Evolutionary conservation across 2,113 vertebrate species (phyloP), one percentile per base, ranked within the genome.

Genomic region (Conger conger): DNA sequence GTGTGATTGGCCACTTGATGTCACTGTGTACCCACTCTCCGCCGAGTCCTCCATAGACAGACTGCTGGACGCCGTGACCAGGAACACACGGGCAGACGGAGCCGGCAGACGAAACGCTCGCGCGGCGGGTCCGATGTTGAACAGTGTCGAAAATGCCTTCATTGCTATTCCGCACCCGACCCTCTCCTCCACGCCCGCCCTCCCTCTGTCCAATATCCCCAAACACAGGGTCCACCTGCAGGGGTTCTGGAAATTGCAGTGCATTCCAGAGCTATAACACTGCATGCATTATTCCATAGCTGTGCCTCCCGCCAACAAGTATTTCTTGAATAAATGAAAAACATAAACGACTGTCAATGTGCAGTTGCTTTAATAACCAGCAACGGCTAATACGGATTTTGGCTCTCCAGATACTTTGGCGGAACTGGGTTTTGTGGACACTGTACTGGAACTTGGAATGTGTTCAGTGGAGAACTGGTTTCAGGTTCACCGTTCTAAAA

Each of bases 11-110:
- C 91, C 95, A 94, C 92, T 93, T 93, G 95, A 88, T 94, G 95
- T 94, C 95, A 93, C 94, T 96, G 92, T 94, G 92, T 90, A 27
- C 86, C 80, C 88, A 89, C 83, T 83, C 78, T 85, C 86, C 63
- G 78, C 36, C 37, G 7, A 53, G 37, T 30, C 0, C 1, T n/a
- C 79, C 83, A 50, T 68, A 63, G 73, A 54, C 13, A 9, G 23
- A 60, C 63, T 54, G 23, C 2, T 30, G 79, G 54, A 36, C 37
- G 76, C 80, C 7, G 27, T 57, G 27, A 68, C 53, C 57, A 82
- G 81, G 76, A 27, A 42, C 80, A 36, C 53, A 76, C 53, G 37
- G 37, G 80, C 82, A 82, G 84, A 54, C 82, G 57, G 57, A 20
- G 84, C 85, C 87, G 86, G 87, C 76, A 82, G 85, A 73, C 45